Evolutionary conservation across 1,140 invertebrate genomes (phyloP).

Genomic region (Venturia canescens): DNA sequence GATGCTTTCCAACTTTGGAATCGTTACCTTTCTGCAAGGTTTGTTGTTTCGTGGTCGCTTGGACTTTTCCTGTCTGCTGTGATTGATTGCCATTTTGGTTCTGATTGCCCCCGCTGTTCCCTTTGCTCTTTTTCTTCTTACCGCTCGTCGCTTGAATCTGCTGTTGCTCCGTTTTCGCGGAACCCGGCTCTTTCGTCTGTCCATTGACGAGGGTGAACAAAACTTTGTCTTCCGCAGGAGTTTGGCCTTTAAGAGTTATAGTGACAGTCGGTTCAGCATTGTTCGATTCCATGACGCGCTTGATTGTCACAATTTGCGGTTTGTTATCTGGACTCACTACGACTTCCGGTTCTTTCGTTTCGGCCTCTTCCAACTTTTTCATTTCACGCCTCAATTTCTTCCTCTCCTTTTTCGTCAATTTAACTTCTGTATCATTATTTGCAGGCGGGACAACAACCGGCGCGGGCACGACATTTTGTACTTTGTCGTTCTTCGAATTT

Average conservation of each 20-base stretch:
- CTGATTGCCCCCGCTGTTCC: constrained; percentile 49
- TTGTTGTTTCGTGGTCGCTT: constrained; percentile 55
- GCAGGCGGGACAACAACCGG: background rate
- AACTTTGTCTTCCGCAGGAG: constrained; percentile 85
- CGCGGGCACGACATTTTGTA: background rate
- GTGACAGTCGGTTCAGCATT: constrained; percentile 85
- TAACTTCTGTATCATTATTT: constrained; percentile 54
- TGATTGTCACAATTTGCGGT: constrained; percentile 85
- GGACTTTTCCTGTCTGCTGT: constrained; percentile 17
- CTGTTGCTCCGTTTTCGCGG: constrained; percentile 62
- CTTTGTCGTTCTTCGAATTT: constrained; percentile 40
- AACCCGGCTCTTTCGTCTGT: constrained; percentile 78
- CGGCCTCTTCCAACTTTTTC: constrained; percentile 66
- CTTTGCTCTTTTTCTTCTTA: constrained; percentile 77
- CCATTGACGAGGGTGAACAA: constrained; percentile 86
- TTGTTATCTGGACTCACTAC: constrained; percentile 63
- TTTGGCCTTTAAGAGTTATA: constrained; percentile 85
- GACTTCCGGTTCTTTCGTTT: constrained; percentile 56
- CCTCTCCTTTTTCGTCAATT: constrained; percentile 72
- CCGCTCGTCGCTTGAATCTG: constrained; percentile 59
- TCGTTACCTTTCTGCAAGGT: constrained; percentile 46
- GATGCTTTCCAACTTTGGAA: constrained; percentile 51
- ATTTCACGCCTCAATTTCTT: constrained; percentile 71
- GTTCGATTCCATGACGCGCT: constrained; percentile 81
- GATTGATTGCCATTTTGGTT: constrained; percentile 41